Percentiles rank a stretch among this genome's conserved stretches.
Evolutionary conservation across 1,140 invertebrate genomes (phyloP).

Genomic region (Harlomillsia oculata): DNA sequence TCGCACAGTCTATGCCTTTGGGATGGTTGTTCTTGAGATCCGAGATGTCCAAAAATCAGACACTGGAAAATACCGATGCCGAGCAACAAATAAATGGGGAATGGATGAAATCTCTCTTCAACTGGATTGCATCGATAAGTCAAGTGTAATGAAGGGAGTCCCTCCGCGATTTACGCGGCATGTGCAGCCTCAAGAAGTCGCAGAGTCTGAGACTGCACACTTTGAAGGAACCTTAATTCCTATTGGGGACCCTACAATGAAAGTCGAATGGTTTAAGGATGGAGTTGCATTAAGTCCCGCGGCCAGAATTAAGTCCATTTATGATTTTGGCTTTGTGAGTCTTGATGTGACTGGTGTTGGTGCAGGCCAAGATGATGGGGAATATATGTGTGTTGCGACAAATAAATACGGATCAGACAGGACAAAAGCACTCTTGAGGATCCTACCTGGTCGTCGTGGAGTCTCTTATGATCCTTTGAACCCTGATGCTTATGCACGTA

Average conservation of each 20-base stretch:
- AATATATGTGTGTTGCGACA: slow-evolving; percentile 78
- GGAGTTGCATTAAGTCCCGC: slow-evolving; percentile 84
- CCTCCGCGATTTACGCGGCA: slow-evolving; percentile 80
- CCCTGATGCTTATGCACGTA: slow-evolving; percentile 81
- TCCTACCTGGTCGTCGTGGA: slow-evolving; percentile 65
- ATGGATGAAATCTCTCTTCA: slow-evolving; percentile 72
- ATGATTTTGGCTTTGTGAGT: slow-evolving; percentile 91
- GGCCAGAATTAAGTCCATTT: slow-evolving; percentile 83
- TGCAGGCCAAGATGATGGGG: slow-evolving; percentile 78
- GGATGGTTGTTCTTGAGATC: slow-evolving; percentile 89
- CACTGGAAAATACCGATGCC: slow-evolving; percentile 74
- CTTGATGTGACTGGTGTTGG: slow-evolving; percentile 90
- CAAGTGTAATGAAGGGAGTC: slow-evolving; percentile 69
- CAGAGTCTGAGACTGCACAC: slow-evolving; percentile 83
- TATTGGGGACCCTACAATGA: slow-evolving; percentile 87
- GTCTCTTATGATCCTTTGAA: slow-evolving; percentile 89
- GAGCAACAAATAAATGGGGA: slow-evolving; percentile 79
- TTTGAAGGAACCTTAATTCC: slow-evolving; percentile 78
- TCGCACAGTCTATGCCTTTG: slow-evolving; percentile 84
- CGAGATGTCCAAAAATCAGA: slow-evolving; percentile 80
- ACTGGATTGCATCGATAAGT: slow-evolving; percentile 66
- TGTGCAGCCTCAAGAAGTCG: slow-evolving; percentile 54
- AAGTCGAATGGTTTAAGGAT: slow-evolving; percentile 94
- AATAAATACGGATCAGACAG: slow-evolving; percentile 86
- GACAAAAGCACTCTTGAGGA: slow-evolving; percentile 69